Evolutionary conservation across 1,140 invertebrate species (phyloP).

Genomic region (Hypsibius dujardini): DNA sequence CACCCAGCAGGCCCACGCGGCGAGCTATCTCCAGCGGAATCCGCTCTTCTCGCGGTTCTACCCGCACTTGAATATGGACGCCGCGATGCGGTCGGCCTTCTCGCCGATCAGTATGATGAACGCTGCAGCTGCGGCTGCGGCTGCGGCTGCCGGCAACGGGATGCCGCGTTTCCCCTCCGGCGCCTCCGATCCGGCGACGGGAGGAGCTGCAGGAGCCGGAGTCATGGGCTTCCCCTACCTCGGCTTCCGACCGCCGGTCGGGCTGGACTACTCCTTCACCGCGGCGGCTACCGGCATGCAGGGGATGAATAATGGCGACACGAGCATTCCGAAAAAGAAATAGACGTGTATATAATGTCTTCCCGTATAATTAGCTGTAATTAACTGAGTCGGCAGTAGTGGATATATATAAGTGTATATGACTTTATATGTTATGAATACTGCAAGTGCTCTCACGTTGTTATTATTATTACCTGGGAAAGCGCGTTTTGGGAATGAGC

Average conservation of each 20-base stretch:
- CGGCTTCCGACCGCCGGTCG: not conserved
- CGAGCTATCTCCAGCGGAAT: not conserved
- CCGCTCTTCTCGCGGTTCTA: not conserved
- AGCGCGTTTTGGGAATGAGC: no score
- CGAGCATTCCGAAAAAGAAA: no score
- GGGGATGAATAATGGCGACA: no score
- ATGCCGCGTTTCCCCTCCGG: not conserved
- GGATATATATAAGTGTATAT: no score
- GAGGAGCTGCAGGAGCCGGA: conserved; percentile 5
- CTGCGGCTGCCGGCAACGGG: no score
- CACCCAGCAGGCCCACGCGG: not conserved
- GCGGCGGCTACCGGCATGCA: conserved; percentile 20
- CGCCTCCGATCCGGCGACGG: no score
- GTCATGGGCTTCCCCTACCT: conserved; percentile 20
- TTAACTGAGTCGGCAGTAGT: no score
- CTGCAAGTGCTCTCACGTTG: no score
- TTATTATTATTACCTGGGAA: no score
- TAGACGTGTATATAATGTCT: no score
- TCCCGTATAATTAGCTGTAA: no score
- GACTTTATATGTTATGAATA: no score
- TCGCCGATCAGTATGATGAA: not conserved
- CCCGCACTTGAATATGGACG: not conserved
- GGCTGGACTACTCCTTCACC: conserved; percentile 2
- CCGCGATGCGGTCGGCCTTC: not conserved
- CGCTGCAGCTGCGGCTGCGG: not conserved